phyloP scores from a whole-genome alignment of 2,888 invertebrate species.

The Eucera pruinosa region DNA sequence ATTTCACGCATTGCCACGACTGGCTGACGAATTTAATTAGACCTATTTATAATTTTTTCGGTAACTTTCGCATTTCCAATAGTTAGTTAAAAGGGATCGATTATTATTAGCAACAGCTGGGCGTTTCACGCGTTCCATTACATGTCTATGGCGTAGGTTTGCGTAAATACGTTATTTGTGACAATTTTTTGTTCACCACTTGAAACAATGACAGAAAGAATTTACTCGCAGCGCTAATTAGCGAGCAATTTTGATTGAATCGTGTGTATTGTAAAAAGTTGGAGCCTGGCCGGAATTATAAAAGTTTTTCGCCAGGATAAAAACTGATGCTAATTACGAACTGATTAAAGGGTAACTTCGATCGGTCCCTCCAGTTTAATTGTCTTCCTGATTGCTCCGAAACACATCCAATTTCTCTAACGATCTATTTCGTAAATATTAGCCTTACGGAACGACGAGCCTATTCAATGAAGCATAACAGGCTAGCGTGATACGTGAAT shows the following conservation, averaged over 20 bases:
- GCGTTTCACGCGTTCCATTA: not conserved
- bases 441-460: not conserved
- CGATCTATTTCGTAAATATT: constrained; percentile 18
- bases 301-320: constrained; percentile 12
- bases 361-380: constrained; percentile 8
- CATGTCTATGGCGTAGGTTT: not conserved
- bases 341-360: not conserved
- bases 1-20: not conserved
- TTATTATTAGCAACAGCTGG: not conserved
- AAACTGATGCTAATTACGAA: constrained; percentile 19
- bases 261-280: not conserved
- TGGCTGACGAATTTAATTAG: not conserved
- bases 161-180: no score
- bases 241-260: constrained; percentile 2
- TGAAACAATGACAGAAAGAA: not conserved
- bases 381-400: not conserved
- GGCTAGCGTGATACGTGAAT: not conserved
- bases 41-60: not conserved
- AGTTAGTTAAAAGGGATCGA: not conserved
- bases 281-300: not conserved
- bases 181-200: not conserved
- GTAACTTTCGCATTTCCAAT: not conserved
- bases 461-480: constrained; percentile 13
- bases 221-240: constrained; percentile 11
- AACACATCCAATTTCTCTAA: not conserved